These are phyloP conservation scores for Aplocera efformata DNA, from an alignment of 2,888 invertebrate species.

Conservation along the genomic window DNA sequence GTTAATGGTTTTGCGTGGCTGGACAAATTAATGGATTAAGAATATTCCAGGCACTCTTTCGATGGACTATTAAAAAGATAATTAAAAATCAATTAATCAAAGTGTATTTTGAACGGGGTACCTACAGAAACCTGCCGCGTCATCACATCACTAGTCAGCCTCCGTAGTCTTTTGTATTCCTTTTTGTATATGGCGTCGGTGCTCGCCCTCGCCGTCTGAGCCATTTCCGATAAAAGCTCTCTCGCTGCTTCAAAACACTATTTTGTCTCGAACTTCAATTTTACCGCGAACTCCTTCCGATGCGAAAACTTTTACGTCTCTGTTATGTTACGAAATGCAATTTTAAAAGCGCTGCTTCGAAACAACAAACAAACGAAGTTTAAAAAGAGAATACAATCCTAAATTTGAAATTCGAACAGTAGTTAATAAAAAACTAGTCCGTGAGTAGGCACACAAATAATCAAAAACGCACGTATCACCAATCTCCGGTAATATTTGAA, in stretches of 20 bases:
- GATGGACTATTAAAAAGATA: too few species aligned
- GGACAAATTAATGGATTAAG: too few species aligned
- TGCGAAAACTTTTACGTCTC: slow-evolving; percentile 26
- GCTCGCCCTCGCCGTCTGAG: slow-evolving; percentile 39
- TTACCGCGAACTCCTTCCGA: slow-evolving; percentile 26
- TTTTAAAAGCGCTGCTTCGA: background rate
- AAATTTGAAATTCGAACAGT: too few species aligned
- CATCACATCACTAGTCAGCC: slow-evolving; percentile 84
- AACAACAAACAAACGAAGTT: too few species aligned
- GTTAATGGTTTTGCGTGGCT: too few species aligned
- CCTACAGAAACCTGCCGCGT: slow-evolving; percentile 85
- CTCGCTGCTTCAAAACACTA: slow-evolving; percentile 14
- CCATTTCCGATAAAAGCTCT: slow-evolving; percentile 40
- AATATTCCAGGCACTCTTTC: too few species aligned
- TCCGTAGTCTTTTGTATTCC: slow-evolving; percentile 84
- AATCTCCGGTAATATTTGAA: slow-evolving; percentile 7
- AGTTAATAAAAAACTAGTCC: too few species aligned
- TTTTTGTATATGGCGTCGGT: slow-evolving; percentile 80
- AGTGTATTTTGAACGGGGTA: slow-evolving; percentile 36
- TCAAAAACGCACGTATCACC: too few species aligned
- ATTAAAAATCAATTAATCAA: too few species aligned
- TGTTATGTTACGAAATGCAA: slow-evolving; percentile 12
- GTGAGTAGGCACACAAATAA: too few species aligned
- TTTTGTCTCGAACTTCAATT: slow-evolving; percentile 9
- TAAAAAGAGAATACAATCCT: too few species aligned